A percentile compares a stretch with the other conserved stretches of the same genome.
These are phyloP conservation scores for Euura lappo DNA, from an alignment of 1,140 invertebrate genomes.

Conservation along the genomic window DNA sequence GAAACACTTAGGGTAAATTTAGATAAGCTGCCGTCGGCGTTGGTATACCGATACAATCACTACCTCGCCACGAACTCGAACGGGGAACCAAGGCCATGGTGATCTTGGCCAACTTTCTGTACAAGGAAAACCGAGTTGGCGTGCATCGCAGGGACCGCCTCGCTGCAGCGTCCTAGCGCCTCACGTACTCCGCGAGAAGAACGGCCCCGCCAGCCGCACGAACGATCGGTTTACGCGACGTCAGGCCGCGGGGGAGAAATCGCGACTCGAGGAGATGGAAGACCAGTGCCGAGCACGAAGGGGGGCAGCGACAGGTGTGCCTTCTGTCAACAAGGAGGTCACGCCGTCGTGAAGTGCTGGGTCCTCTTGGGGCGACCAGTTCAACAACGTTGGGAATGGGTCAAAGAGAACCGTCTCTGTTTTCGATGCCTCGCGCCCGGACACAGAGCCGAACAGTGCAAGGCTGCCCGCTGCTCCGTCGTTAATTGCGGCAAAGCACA, in stretches of 20 bases:
- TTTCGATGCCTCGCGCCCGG: constrained; percentile 13
- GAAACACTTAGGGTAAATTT: constrained; percentile 22
- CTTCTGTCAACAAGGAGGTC: not conserved
- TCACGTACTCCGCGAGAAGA: not conserved
- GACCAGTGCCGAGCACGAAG: not conserved
- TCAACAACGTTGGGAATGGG: too few relatives aligned
- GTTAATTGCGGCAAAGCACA: not conserved
- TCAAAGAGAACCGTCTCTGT: not conserved
- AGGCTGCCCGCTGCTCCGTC: not conserved
- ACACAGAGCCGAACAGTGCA: not conserved
- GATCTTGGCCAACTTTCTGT: constrained; percentile 16
- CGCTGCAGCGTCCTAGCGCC: not conserved
- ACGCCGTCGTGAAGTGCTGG: not conserved
- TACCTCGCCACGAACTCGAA: not conserved
- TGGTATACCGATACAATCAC: not conserved
- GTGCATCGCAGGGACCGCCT: constrained; percentile 19
- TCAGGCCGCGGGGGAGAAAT: not conserved
- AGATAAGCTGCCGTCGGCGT: constrained; percentile 16
- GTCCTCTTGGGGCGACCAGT: not conserved
- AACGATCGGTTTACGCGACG: not conserved
- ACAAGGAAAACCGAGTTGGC: constrained; percentile 24
- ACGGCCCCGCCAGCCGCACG: not conserved
- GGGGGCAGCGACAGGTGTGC: not conserved
- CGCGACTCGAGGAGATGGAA: not conserved
- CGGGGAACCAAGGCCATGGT: constrained; percentile 16